Conservation (phyloP, 2,888 invertebrate species). For the Mechanitis mazaeus region DNA sequence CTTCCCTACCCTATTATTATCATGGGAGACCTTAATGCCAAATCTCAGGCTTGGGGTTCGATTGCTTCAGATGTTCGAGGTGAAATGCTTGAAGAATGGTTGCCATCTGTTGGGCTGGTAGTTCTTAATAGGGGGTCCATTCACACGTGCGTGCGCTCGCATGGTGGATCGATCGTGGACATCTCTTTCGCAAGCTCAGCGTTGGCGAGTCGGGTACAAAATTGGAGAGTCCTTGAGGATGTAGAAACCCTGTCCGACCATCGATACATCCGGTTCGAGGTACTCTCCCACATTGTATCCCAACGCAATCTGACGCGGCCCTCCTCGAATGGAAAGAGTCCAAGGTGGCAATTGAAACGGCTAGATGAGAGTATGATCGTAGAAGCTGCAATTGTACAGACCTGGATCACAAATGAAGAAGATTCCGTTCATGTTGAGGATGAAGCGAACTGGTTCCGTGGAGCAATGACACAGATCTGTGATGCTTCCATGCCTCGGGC, state of each 20-base stretch:
- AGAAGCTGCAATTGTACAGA: conserved; percentile 13
- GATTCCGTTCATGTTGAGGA: conserved; percentile 5
- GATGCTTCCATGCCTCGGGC: conserved; percentile 19
- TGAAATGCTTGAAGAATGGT: conserved; percentile 23
- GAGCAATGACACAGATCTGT: conserved; percentile 21
- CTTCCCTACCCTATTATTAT: conserved; percentile 9
- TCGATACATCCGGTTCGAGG: conserved; percentile 17
- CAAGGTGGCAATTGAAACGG: conserved; percentile 7
- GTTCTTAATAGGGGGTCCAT: conserved; percentile 24
- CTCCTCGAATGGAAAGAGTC: not conserved
- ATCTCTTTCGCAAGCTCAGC: conserved; percentile 20
- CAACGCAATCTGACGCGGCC: not conserved
- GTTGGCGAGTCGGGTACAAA: conserved; percentile 13
- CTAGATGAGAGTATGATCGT: conserved; percentile 6
- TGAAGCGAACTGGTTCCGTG: conserved; percentile 14
- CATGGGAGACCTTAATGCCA: conserved; percentile 27
- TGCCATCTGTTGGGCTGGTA: conserved; percentile 11
- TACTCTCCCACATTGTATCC: not conserved
- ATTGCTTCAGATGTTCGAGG: conserved; percentile 22
- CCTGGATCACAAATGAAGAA: conserved; percentile 10
- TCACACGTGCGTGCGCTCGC: conserved; percentile 28
- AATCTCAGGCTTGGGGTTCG: conserved; percentile 26
- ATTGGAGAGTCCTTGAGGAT: conserved; percentile 21
- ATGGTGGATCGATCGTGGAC: conserved; percentile 30
- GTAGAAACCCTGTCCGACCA: conserved; percentile 28